phyloP scores from a whole-genome alignment of 2,888 invertebrate species.

The Merodon equestris region DNA sequence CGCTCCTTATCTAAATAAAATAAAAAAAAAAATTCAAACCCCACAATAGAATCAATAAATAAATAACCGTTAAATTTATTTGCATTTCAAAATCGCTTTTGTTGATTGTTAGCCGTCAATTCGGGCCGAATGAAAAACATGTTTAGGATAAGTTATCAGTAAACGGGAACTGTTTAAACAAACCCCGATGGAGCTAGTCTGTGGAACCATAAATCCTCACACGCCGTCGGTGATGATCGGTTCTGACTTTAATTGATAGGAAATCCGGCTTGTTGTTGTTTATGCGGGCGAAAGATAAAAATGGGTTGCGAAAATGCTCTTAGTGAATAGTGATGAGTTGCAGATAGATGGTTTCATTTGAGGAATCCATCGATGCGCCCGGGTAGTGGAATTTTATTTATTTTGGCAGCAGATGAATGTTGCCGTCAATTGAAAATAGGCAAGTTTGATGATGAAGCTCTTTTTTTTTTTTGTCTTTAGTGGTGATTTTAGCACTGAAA shows the following conservation, averaged over 20 bases:
- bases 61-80: slow-evolving; percentile 1
- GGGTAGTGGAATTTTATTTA: too few relatives aligned
- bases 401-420: too few relatives aligned
- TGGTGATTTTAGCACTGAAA: too few relatives aligned
- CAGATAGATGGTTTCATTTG: neutral
- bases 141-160: neutral
- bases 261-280: neutral
- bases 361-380: too few relatives aligned
- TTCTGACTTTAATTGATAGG: neutral
- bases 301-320: too few relatives aligned
- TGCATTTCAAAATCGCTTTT: neutral
- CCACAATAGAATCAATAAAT: neutral
- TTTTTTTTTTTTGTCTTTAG: too few relatives aligned
- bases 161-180: neutral
- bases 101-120: neutral
- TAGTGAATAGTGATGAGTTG: neutral
- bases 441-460: too few relatives aligned
- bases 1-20: slow-evolving; percentile 30
- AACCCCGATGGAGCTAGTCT: neutral
- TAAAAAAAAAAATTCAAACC: neutral
- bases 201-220: neutral
- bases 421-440: too few relatives aligned
- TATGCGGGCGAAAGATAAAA: neutral
- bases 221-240: neutral
- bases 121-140: neutral